Percentiles rank a stretch among this genome's conserved stretches.
Evolutionary conservation across 2,113 vertebrate species (phyloP).

Genomic region (Protobothrops flavoviridis): DNA sequence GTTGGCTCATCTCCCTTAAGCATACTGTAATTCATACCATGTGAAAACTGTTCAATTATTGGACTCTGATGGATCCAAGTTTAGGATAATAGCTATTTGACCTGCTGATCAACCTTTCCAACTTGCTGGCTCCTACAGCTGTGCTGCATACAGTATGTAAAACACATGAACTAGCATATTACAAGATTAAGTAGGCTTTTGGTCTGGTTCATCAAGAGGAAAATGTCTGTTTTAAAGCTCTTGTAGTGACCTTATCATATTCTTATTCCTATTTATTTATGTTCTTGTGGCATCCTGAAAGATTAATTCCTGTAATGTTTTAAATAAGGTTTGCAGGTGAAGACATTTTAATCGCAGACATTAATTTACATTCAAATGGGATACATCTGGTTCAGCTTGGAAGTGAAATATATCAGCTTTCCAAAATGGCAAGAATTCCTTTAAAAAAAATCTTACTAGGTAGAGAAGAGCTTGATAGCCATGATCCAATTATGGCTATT

Average conservation of each 20-base stretch:
- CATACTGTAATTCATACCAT: background rate
- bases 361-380: constrained; percentile 25
- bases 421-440: background rate
- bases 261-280: constrained; percentile 14
- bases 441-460: background rate
- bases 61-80: background rate
- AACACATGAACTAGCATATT: background rate
- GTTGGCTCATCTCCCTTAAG: background rate
- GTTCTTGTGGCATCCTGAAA: constrained; percentile 5
- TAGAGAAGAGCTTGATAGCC: background rate
- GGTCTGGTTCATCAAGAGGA: constrained; percentile 4
- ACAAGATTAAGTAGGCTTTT: background rate
- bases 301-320: constrained; percentile 15
- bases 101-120: background rate
- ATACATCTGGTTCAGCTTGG: constrained; percentile 1
- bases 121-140: background rate
- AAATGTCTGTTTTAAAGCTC: constrained; percentile 17
- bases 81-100: background rate
- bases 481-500: background rate
- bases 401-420: constrained; percentile 1
- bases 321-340: constrained; percentile 3
- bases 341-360: constrained; percentile 11
- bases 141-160: background rate
- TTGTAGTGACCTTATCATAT: constrained; percentile 23
- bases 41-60: background rate